Evolutionary conservation across 2,113 vertebrate genomes (phyloP).

Genomic region (Sorex fumeus): DNA sequence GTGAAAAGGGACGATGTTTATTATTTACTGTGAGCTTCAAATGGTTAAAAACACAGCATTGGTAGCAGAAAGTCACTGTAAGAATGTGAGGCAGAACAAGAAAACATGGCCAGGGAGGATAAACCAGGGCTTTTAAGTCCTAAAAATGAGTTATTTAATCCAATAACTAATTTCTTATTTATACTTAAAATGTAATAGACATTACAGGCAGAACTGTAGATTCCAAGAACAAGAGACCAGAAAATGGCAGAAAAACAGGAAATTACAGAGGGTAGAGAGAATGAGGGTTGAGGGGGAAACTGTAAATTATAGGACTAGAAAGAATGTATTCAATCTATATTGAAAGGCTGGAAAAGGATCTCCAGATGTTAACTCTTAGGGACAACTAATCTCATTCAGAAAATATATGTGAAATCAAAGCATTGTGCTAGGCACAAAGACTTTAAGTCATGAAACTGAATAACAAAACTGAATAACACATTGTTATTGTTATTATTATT

Average conservation of each 20-base stretch:
- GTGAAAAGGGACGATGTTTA: background rate
- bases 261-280: background rate
- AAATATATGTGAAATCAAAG: background rate
- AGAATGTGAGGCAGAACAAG: background rate
- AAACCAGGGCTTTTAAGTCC: background rate
- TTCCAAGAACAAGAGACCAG: background rate
- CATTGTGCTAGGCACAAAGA: background rate
- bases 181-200: background rate
- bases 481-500: background rate
- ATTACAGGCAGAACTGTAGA: background rate
- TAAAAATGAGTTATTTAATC: background rate
- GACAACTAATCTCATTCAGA: background rate
- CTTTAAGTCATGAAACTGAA: background rate
- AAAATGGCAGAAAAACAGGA: background rate
- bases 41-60: background rate
- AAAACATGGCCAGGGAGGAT: background rate
- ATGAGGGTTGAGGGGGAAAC: background rate
- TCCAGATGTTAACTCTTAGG: background rate
- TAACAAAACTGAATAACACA: too few relatives aligned
- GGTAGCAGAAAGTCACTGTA: background rate
- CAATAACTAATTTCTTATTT: background rate
- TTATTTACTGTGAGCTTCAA: background rate
- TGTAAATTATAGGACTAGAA: background rate
- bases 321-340: background rate
- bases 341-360: background rate